Base-by-base conservation (phyloP, 2,888 invertebrate species). In the Andrena dorsata region DNA sequence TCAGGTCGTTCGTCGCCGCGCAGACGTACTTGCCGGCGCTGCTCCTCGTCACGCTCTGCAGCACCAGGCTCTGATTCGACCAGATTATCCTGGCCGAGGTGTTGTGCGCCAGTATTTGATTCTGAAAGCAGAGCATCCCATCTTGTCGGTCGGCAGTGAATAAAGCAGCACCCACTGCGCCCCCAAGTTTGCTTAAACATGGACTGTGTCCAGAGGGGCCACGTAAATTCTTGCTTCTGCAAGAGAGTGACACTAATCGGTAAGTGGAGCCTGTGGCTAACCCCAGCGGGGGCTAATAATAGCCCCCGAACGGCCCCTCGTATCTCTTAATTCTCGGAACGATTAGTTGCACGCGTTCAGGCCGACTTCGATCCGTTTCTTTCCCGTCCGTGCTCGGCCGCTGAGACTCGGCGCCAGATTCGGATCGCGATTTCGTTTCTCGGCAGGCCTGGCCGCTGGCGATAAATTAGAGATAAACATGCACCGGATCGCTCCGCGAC, bases 31-130 rank as follows among this genome's bases (percentile, higher is more conserved):
- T 96, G 84, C 98, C 98, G 86, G 97, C 97, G 93, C 97, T 97
- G 94, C 96, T 96, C 86, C 97, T 95, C 82, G 97, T 97, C 90
- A 98, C 98, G 94, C 97, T 97, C 94, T 98, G 98, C 92, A 98
- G 96, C 83, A 98, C 98, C 88, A 98, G 95, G 93, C 98, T 98
- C 94, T 98, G 98, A 95, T 98, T 98, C 94, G 98, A 98, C 94
- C 97, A 96, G 93, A 98, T 97, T 90, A 98, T 97, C 85, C 98
- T 96, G 73, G 98, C 97, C 64, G 97, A 96, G 90, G 97, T 96
- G 94, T 98, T 98, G 95, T 98, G 98, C 89, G 96, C 97, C 90
- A 98, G 94, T 84, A 97, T 95, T 60, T 88, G 86, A 58, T 88
- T 89, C 88, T 88, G 86, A 71, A 83, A 83, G n/a, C 70, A 68